Conservation (phyloP, 1,140 invertebrate species). For the Tribolium castaneum region DNA sequence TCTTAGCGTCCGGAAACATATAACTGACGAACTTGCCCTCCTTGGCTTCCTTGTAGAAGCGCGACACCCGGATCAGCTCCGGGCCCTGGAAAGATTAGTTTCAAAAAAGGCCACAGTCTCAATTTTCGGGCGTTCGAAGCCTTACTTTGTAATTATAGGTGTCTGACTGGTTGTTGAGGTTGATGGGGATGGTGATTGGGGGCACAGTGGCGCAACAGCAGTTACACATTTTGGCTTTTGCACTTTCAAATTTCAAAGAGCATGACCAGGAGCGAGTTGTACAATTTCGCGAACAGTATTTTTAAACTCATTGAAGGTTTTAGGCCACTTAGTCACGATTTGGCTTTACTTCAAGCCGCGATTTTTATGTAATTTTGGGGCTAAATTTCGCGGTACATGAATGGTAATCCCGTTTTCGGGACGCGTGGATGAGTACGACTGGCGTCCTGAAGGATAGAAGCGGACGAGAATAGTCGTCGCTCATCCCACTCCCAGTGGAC, state of each 20-base stretch:
- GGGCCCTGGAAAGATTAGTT: slow-evolving; percentile 77
- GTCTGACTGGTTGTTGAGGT: slow-evolving; percentile 81
- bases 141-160: slow-evolving; percentile 76
- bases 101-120: not conserved
- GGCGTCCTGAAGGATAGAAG: slow-evolving; percentile 36
- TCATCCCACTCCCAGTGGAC: slow-evolving; percentile 10
- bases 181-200: slow-evolving; percentile 79
- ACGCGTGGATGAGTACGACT: slow-evolving; percentile 21
- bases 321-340: slow-evolving; percentile 45
- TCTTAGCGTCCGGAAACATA: slow-evolving; percentile 88
- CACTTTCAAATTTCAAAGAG: slow-evolving; percentile 6
- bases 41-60: slow-evolving; percentile 92
- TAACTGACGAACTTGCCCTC: slow-evolving; percentile 89
- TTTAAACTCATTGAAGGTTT: slow-evolving; percentile 46
- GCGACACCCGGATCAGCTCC: slow-evolving; percentile 89
- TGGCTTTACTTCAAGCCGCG: slow-evolving; percentile 49
- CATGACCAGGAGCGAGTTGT: slow-evolving; percentile 37
- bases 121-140: slow-evolving; percentile 5
- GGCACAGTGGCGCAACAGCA: slow-evolving; percentile 73
- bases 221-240: slow-evolving; percentile 67
- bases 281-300: slow-evolving; percentile 47
- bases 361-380: slow-evolving; percentile 44
- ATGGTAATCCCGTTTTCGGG: not conserved
- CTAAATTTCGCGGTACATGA: slow-evolving; percentile 22
- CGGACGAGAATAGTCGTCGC: slow-evolving; percentile 21